phyloP scores from a whole-genome alignment of 1,140 invertebrate species.

The Papilio helenus region DNA sequence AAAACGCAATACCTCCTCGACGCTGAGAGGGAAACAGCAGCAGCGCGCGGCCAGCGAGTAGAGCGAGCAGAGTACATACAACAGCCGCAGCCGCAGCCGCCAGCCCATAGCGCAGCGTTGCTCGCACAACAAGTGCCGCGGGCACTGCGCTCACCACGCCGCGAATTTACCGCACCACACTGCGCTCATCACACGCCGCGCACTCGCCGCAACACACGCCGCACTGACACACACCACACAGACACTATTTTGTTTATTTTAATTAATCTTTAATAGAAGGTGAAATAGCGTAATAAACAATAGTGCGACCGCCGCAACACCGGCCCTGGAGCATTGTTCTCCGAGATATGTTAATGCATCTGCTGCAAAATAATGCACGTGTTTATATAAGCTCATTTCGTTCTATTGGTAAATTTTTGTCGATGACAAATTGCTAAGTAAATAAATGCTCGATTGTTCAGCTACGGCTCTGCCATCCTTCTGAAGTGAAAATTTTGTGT shows the following conservation, averaged over 20 bases:
- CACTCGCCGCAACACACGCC: no score
- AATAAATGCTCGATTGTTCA: neutral
- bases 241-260: neutral
- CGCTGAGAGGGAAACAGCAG: slow-evolving; percentile 6
- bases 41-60: neutral
- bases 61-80: neutral
- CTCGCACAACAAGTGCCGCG: neutral
- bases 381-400: neutral
- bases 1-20: slow-evolving; percentile 3
- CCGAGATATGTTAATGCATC: neutral
- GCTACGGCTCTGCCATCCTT: neutral
- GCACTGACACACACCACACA: neutral
- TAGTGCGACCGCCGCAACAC: neutral
- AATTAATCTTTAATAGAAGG: neutral
- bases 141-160: neutral
- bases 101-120: neutral
- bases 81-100: neutral
- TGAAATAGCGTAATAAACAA: slow-evolving; percentile 3
- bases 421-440: neutral
- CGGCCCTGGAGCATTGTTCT: neutral
- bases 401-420: neutral
- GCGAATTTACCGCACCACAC: no score
- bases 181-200: no score
- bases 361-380: slow-evolving; percentile 1
- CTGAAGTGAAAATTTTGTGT: neutral